These are phyloP conservation scores for Mus minutoides DNA, from an alignment of 2,797 vertebrate species.

Conservation along the genomic window DNA sequence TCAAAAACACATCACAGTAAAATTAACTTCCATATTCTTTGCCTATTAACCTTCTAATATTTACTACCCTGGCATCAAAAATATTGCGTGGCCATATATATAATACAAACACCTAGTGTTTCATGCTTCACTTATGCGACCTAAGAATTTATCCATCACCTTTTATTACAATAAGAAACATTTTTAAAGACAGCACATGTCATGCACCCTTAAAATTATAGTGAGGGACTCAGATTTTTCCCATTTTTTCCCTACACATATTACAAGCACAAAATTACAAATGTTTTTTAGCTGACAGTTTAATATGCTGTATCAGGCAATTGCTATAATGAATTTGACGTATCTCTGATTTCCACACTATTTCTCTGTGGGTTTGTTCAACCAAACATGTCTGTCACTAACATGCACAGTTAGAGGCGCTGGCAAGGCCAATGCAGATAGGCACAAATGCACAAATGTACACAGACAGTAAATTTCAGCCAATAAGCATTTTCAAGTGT, in stretches of 20 bases:
- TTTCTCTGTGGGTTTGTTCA: constrained; percentile 53
- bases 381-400: constrained; percentile 57
- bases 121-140: constrained; percentile 68
- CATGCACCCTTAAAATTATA: constrained; percentile 69
- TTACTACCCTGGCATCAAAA: constrained; percentile 53
- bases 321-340: constrained; percentile 67
- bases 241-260: constrained; percentile 39
- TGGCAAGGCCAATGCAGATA: not conserved
- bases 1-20: constrained; percentile 79
- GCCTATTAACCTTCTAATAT: constrained; percentile 22
- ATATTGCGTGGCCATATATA: constrained; percentile 72
- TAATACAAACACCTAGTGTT: constrained; percentile 69
- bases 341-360: constrained; percentile 73
- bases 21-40: constrained; percentile 76
- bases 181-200: constrained; percentile 68
- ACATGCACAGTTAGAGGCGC: constrained; percentile 70
- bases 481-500: not conserved
- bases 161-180: constrained; percentile 68
- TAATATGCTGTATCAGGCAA: constrained; percentile 70
- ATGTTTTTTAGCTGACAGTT: constrained; percentile 72
- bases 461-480: not conserved
- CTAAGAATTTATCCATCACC: constrained; percentile 70
- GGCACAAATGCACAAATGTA: not conserved
- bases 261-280: constrained; percentile 68
- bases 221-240: constrained; percentile 57